Base-by-base conservation (phyloP, 2,888 invertebrate species). In the Diaperis boleti region DNA sequence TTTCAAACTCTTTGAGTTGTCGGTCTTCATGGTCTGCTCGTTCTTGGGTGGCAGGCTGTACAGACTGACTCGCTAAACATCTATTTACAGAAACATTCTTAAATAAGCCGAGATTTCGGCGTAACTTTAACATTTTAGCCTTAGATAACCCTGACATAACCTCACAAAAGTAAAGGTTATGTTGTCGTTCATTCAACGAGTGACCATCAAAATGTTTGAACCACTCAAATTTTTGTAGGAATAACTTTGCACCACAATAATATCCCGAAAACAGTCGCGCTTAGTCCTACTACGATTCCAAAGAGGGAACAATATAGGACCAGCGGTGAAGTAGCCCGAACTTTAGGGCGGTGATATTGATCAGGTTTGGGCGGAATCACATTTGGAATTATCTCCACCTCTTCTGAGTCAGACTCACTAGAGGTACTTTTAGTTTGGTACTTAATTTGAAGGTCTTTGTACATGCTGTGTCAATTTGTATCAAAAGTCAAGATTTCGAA, bases 1-100 rank as follows among this genome's bases (percentile, higher is more conserved):
- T 72, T 61, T 76, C 69, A 45, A 69, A 75, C 29, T 72, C 67
- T 64, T 74, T 75, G 20, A 76, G 37, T 45, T 75, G 72, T 11
- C 71, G 70, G 14, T 75, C 71, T 56, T 68, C 61, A 14, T 26
- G 10, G 1, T 14, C 10, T 3, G 14, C 1, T n/a, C 11, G n/a
- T 47, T 61, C 41, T 10, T 49, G 55, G 1, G 20, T 13, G 3
- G 10, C 35, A 8, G 59, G 59, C 22, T 52, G 41, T 10, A 33
- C 42, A 5, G 59, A 50, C 22, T 59, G 50, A 42, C 22, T 55
- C 2, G 20, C 2, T 3, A 20, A 22, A 37, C 17, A 11, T 41
- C 11, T 45, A 17, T 41, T 17, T 17, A 54, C 20, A 13, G 0
- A 3, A 6, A 49, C 2, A 6, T 45, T 26, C 7, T 17, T 49